phyloP scores from a whole-genome alignment of 2,888 invertebrate genomes.

The Coelopa pilipes region DNA sequence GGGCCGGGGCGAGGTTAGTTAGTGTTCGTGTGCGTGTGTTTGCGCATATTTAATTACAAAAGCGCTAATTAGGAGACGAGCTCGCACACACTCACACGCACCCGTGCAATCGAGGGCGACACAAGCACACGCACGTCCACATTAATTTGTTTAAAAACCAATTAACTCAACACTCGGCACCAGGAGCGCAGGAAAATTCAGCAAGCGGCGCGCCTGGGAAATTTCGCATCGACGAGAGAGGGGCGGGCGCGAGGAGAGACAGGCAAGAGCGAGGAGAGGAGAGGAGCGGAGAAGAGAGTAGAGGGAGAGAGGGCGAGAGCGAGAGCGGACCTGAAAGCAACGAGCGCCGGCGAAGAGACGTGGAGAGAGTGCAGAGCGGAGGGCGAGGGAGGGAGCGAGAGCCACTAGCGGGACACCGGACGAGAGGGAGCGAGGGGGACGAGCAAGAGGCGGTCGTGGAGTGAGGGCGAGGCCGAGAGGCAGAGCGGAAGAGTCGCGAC shows the following conservation, averaged over 20 bases:
- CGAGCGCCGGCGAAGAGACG: too few relatives aligned
- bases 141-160: conserved; percentile 66
- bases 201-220: conserved; percentile 42
- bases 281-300: background rate
- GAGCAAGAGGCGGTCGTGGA: too few relatives aligned
- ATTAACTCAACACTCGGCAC: conserved; percentile 63
- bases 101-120: background rate
- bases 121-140: conserved; percentile 55
- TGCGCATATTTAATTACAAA: conserved; percentile 64
- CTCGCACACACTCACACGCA: conserved; percentile 46
- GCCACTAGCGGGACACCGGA: too few relatives aligned
- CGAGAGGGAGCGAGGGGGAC: too few relatives aligned
- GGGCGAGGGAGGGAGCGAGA: background rate
- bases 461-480: too few relatives aligned
- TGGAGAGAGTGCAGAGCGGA: background rate
- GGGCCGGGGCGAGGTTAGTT: background rate
- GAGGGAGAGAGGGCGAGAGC: too few relatives aligned
- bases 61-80: conserved; percentile 64
- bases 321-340: too few relatives aligned
- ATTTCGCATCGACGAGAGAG: conserved; percentile 23
- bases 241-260: conserved; percentile 26
- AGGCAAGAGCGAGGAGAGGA: conserved; percentile 13
- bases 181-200: conserved; percentile 61
- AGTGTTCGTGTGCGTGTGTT: conserved; percentile 40
- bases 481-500: too few relatives aligned